Evolutionary conservation across 2,797 vertebrate species (phyloP).

Genomic region (Oreochromis grahami): DNA sequence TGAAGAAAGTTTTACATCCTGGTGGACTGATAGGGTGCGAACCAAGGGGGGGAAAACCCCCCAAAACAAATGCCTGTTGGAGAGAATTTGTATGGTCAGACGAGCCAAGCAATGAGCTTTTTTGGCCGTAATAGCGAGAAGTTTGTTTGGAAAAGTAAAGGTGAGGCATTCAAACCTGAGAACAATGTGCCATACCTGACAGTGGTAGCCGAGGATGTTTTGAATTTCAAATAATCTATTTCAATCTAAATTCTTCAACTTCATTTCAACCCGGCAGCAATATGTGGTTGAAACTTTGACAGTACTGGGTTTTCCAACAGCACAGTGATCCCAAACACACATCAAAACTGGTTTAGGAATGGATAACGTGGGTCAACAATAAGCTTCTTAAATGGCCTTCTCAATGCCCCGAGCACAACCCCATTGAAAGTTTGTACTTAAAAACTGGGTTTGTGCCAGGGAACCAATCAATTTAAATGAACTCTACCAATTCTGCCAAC

Average conservation of each 20-base stretch:
- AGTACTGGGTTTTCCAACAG: neutral
- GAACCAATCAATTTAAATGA: rapidly evolving
- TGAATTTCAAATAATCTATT: neutral
- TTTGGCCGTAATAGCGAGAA: neutral
- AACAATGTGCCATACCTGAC: neutral
- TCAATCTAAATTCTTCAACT: neutral
- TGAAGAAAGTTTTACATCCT: neutral
- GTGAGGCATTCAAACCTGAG: neutral
- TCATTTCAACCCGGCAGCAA: neutral
- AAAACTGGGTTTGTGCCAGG: neutral
- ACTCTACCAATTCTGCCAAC: neutral
- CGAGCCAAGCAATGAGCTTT: rapidly evolving
- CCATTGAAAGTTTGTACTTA: rapidly evolving
- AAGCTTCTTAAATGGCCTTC: neutral
- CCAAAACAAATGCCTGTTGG: neutral
- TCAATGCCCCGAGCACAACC: neutral
- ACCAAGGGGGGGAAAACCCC: neutral
- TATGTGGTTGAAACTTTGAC: neutral
- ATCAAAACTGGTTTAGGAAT: neutral
- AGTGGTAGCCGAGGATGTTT: neutral
- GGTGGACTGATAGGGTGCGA: neutral
- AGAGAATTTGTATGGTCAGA: neutral
- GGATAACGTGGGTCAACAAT: neutral
- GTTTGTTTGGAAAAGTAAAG: neutral
- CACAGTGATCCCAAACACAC: neutral